These are phyloP conservation scores for Zapornia atra DNA, from an alignment of 2,113 vertebrate genomes.

Conservation along the genomic window DNA sequence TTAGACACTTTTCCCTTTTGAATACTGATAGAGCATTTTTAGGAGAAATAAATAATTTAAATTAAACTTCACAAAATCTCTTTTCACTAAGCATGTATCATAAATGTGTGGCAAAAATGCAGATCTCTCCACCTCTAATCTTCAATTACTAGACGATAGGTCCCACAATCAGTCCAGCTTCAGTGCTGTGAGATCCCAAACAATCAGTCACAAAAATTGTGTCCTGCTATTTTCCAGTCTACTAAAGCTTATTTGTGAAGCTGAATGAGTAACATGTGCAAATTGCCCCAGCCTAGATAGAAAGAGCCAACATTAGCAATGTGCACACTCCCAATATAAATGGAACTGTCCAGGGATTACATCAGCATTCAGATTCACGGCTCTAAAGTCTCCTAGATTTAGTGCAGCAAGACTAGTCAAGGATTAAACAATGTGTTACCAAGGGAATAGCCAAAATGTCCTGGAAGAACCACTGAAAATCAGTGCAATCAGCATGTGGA, in stretches of 20 bases:
- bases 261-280: neutral
- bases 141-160: neutral
- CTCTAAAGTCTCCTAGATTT: neutral
- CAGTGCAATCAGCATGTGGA: neutral
- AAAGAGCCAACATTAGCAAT: neutral
- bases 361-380: neutral
- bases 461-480: neutral
- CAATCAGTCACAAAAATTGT: neutral
- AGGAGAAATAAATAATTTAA: neutral
- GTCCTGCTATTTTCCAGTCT: neutral
- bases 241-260: neutral
- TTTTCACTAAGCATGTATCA: neutral
- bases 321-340: neutral
- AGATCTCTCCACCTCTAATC: neutral
- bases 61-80: neutral
- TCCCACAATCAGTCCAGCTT: neutral
- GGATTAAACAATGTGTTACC: constrained; percentile 4
- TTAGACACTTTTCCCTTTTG: neutral
- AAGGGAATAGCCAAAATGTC: neutral
- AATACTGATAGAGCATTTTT: neutral
- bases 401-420: constrained; percentile 13
- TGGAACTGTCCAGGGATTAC: neutral
- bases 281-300: neutral
- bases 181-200: neutral
- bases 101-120: neutral